A percentile compares a stretch with the other conserved stretches of the same genome.
Evolutionary conservation across 2,797 vertebrate species (phyloP).

Genomic region (Eulemur coronatus): DNA sequence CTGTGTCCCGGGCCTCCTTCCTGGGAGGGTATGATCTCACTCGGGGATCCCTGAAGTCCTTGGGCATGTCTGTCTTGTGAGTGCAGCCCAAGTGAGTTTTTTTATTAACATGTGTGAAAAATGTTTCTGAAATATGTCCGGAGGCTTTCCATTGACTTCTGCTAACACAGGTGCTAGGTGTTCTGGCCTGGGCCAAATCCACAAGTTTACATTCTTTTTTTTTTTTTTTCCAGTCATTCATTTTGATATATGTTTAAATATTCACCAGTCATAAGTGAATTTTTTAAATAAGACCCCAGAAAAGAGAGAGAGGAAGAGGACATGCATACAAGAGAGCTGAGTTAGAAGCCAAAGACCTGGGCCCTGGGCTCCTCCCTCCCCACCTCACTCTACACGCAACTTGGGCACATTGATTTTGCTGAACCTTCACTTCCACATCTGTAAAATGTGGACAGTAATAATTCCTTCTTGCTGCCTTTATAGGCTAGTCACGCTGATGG

Average conservation of each 20-base stretch:
- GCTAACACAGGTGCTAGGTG: neutral
- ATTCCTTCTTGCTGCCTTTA: neutral
- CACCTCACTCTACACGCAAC: fast-evolving
- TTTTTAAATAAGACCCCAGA: neutral
- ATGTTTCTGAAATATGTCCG: neutral
- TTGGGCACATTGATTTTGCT: fast-evolving
- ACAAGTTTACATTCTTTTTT: neutral
- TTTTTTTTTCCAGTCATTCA: neutral
- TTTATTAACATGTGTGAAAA: neutral
- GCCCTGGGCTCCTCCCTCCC: fast-evolving
- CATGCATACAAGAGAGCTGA: fast-evolving
- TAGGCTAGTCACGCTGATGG: neutral
- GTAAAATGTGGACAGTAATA: neutral
- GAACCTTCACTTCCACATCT: neutral
- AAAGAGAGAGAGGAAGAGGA: neutral
- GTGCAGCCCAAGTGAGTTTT: neutral
- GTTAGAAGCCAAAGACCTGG: neutral
- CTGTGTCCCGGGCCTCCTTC: neutral
- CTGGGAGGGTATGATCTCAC: neutral
- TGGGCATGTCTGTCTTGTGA: neutral
- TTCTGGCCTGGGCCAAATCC: neutral
- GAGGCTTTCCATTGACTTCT: conserved; percentile 4
- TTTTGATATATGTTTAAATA: neutral
- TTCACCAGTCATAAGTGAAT: neutral
- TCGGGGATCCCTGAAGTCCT: fast-evolving